Evolutionary conservation across 2,888 invertebrate species (phyloP).

Genomic region (Chymomyza amoena): DNA sequence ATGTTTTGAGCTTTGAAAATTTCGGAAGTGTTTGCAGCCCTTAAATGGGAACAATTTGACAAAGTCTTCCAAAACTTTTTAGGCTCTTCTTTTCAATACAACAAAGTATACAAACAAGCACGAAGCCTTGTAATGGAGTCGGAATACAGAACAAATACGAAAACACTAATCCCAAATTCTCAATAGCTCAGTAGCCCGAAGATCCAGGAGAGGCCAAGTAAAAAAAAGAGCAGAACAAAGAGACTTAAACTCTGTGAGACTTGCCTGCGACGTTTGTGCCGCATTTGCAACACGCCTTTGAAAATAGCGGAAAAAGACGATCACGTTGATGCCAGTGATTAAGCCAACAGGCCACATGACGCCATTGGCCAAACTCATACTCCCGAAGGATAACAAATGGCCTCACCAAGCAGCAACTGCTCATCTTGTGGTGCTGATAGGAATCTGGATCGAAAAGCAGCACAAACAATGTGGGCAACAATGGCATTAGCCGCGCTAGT

Average conservation of each 20-base stretch:
- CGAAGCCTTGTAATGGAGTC: conserved; percentile 82
- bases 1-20: neutral
- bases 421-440: conserved; percentile 77
- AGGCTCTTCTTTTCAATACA: conserved; percentile 81
- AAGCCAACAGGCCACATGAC: conserved; percentile 81
- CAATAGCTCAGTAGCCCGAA: conserved; percentile 82
- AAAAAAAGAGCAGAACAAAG: conserved; percentile 82
- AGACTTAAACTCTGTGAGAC: conserved; percentile 80
- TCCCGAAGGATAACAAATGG: conserved; percentile 81
- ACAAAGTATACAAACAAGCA: conserved; percentile 83
- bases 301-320: conserved; percentile 81
- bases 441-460: conserved; percentile 79
- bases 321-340: conserved; percentile 80
- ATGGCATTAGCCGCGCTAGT: conserved; percentile 83
- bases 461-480: conserved; percentile 80
- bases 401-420: conserved; percentile 55
- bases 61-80: conserved; percentile 42
- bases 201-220: conserved; percentile 82
- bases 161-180: conserved; percentile 79
- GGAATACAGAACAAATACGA: conserved; percentile 83
- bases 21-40: no score
- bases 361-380: conserved; percentile 79
- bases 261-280: conserved; percentile 73
- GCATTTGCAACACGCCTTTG: conserved; percentile 75
- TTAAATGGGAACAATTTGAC: neutral